phyloP scores from a whole-genome alignment of 2,113 vertebrate genomes.

The Coturnix japonica region DNA sequence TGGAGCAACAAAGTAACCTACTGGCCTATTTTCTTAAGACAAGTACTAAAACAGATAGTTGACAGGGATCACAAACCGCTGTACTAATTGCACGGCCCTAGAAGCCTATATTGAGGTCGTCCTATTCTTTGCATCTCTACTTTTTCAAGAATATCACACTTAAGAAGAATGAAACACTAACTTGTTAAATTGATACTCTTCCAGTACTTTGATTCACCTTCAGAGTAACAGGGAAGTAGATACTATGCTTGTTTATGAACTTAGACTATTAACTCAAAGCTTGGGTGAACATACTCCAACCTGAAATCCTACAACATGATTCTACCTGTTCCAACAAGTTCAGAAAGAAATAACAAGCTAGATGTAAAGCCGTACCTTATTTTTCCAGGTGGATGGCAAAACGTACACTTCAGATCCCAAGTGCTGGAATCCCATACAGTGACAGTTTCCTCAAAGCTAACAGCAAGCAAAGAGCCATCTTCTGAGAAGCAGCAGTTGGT shows the following conservation, averaged over 20 bases:
- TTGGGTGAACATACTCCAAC: background rate
- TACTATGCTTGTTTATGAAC: background rate
- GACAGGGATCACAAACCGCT: background rate
- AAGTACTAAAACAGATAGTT: background rate
- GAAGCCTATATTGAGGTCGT: background rate
- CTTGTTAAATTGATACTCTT: background rate
- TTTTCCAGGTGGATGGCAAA: conserved; percentile 91
- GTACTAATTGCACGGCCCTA: background rate
- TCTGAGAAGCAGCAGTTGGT: conserved; percentile 91
- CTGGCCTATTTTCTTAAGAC: background rate
- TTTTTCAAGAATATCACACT: background rate
- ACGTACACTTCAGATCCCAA: conserved; percentile 92
- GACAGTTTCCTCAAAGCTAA: conserved; percentile 89
- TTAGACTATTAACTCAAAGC: background rate
- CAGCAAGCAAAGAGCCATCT: conserved; percentile 92
- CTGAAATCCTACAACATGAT: background rate
- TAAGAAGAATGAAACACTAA: background rate
- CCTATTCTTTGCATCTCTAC: background rate
- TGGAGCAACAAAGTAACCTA: background rate
- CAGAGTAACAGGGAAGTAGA: background rate
- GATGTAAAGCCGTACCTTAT: conserved; percentile 80
- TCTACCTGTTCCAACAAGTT: background rate
- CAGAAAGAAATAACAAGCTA: background rate
- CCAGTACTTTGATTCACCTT: background rate
- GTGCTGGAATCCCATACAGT: conserved; percentile 90